These are phyloP conservation scores for Adelges cooleyi DNA, from an alignment of 1,140 invertebrate genomes.

Conservation along the genomic window DNA sequence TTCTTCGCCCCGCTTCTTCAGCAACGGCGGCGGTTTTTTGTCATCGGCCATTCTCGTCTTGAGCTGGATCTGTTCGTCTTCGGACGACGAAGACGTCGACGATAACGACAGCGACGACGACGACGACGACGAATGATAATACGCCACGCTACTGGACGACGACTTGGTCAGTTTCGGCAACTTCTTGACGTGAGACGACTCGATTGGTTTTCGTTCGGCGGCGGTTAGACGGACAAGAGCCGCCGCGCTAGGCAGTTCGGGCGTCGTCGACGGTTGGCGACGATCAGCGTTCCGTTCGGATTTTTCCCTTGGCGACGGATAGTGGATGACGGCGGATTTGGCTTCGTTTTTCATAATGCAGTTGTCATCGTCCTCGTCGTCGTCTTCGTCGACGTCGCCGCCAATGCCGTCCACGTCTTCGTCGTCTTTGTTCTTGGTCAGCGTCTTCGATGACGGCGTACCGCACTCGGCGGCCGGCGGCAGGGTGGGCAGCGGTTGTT, in stretches of 20 bases:
- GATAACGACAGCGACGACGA: too few species aligned
- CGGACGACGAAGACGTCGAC: neutral
- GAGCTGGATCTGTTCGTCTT: neutral
- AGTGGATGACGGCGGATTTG: neutral
- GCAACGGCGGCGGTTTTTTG: neutral
- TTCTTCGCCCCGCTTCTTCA: constrained; percentile 23
- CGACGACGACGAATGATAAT: too few species aligned
- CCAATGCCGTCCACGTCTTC: neutral
- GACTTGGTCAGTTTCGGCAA: too few species aligned
- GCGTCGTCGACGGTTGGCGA: too few species aligned
- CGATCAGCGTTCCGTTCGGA: neutral
- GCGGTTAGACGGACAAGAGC: too few species aligned
- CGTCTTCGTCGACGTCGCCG: neutral
- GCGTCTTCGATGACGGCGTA: neutral
- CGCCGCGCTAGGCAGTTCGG: too few species aligned
- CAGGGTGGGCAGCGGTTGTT: too few species aligned
- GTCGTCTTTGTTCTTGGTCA: neutral
- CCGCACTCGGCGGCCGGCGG: neutral
- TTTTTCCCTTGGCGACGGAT: neutral
- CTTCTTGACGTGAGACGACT: too few species aligned
- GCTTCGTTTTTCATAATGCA: neutral
- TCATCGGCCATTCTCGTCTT: neutral
- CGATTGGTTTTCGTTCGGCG: too few species aligned
- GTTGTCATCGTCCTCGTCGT: neutral
- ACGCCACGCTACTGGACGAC: too few species aligned